Percentiles rank a stretch among this genome's conserved stretches.
These are phyloP conservation scores for Acropternis orthonyx DNA, from an alignment of 2,797 vertebrate species.

Conservation along the genomic window DNA sequence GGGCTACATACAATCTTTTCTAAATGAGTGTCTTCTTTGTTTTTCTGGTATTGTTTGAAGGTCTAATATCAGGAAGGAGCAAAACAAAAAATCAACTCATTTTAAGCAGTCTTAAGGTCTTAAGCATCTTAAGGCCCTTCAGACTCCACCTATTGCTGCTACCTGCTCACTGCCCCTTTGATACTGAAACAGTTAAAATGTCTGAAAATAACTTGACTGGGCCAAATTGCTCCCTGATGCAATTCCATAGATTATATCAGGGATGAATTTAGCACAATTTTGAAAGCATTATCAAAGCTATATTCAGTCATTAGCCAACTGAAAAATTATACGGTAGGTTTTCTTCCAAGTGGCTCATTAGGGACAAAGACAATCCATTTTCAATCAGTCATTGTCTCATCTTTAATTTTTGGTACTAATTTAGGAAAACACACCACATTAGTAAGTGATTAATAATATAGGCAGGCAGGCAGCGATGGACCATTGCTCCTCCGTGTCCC, in stretches of 20 bases:
- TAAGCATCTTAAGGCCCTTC: too few relatives aligned
- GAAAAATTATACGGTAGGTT: conserved; percentile 56
- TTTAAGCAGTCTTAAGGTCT: background rate
- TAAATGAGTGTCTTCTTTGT: background rate
- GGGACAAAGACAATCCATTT: conserved; percentile 36
- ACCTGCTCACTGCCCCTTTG: background rate
- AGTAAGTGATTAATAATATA: background rate
- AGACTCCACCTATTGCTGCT: background rate
- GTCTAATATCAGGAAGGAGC: background rate
- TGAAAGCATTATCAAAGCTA: conserved; percentile 27
- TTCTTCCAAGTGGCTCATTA: background rate
- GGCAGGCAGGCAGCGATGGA: background rate
- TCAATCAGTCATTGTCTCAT: background rate
- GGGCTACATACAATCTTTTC: background rate
- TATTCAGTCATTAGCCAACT: conserved; percentile 9
- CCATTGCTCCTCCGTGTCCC: background rate
- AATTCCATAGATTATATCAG: background rate
- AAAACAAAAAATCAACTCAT: background rate
- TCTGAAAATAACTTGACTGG: background rate
- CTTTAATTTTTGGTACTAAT: conserved; percentile 11
- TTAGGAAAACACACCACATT: background rate
- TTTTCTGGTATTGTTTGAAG: background rate
- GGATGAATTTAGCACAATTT: conserved; percentile 39
- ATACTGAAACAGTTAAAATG: conserved; percentile 12
- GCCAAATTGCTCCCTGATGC: background rate